Conservation (phyloP, 1,140 invertebrate species). For the Zaprionus ghesquierei region DNA sequence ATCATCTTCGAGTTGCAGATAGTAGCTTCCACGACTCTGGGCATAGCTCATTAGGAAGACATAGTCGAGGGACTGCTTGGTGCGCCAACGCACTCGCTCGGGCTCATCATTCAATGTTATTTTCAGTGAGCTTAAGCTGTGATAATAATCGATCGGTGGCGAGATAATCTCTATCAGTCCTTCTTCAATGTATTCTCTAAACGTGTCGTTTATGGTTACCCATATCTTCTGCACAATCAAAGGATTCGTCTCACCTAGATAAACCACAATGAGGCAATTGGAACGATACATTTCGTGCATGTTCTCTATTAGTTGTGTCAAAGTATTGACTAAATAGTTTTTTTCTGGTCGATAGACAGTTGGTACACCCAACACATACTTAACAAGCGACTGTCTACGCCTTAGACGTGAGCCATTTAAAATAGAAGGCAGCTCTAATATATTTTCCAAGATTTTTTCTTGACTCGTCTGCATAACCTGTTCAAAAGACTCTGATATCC, state of each 20-base stretch:
- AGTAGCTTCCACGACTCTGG: conserved; percentile 28
- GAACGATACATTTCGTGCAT: conserved; percentile 7
- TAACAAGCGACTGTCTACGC: background rate
- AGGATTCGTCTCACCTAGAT: conserved; percentile 32
- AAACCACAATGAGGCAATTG: conserved; percentile 36
- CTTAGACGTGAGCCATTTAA: background rate
- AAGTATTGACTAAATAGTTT: conserved; percentile 23
- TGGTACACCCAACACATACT: conserved; percentile 47
- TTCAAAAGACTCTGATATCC: no score
- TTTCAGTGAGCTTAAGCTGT: background rate
- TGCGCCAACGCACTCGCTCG: conserved; percentile 1
- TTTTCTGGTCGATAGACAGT: conserved; percentile 6
- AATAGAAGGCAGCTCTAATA: background rate
- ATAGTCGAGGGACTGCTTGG: conserved; percentile 47
- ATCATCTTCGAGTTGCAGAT: conserved; percentile 50
- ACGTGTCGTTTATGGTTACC: background rate
- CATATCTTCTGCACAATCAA: conserved; percentile 20
- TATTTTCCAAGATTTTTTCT: background rate
- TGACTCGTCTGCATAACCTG: background rate
- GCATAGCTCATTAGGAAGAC: conserved; percentile 51
- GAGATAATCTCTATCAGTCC: conserved; percentile 47
- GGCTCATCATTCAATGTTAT: conserved; percentile 25
- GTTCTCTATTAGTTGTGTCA: conserved; percentile 15
- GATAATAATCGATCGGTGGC: conserved; percentile 41
- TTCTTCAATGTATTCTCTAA: conserved; percentile 1